Percentiles rank a stretch among this genome's conserved stretches.
Conservation (phyloP, 1,140 invertebrate species). For the Pristionchus pacificus region DNA sequence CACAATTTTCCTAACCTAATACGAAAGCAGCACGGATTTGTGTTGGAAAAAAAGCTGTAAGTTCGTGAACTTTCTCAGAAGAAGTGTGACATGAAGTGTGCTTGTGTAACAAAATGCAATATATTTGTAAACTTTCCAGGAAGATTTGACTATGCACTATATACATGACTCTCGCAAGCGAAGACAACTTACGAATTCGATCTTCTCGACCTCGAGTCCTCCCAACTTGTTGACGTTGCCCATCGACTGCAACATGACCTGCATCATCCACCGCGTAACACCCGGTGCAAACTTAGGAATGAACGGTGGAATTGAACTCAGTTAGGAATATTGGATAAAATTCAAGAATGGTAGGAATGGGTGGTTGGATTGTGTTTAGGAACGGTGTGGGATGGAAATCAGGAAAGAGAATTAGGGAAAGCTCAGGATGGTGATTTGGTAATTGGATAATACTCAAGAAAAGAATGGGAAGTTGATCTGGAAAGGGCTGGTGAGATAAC, state of each 20-base stretch:
- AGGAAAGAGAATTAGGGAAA: too few species aligned
- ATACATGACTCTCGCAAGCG: not conserved
- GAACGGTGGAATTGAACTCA: too few species aligned
- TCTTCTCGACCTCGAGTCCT: constrained; percentile 23
- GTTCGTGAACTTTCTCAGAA: not conserved
- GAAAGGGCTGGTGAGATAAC: too few species aligned
- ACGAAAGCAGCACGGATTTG: not conserved
- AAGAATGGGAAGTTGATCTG: too few species aligned
- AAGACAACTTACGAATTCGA: constrained; percentile 22
- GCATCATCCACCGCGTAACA: too few species aligned
- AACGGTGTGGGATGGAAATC: too few species aligned
- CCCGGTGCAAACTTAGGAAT: too few species aligned
- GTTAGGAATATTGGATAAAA: too few species aligned
- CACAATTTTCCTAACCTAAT: not conserved
- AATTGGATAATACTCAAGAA: too few species aligned
- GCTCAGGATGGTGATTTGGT: too few species aligned
- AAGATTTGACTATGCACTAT: not conserved
- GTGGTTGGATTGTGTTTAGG: too few species aligned
- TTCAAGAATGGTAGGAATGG: too few species aligned
- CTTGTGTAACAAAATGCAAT: not conserved
- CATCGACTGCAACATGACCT: constrained; percentile 14
- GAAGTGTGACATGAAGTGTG: not conserved
- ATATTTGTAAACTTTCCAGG: constrained; percentile 3
- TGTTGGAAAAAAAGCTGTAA: not conserved
- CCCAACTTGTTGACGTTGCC: constrained; percentile 20